These are phyloP conservation scores for Ips typographus DNA, from an alignment of 1,140 invertebrate species.

Conservation along the genomic window DNA sequence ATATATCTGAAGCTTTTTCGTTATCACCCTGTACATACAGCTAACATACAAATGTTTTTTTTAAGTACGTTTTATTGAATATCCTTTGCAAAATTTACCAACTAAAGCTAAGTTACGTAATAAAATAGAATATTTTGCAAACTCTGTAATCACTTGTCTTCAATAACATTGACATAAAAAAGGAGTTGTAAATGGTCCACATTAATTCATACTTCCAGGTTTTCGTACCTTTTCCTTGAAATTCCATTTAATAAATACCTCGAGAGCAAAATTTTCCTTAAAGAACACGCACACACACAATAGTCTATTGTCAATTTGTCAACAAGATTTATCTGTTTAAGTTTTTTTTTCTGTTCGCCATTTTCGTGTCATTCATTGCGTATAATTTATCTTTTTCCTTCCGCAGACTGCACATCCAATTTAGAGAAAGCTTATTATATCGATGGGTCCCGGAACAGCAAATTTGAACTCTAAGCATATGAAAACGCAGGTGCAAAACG, in stretches of 20 bases:
- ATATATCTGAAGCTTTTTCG: no score
- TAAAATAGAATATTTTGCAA: no score
- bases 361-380: conserved; percentile 25
- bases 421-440: conserved; percentile 36
- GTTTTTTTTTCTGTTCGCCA: conserved; percentile 24
- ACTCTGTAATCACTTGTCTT: no score
- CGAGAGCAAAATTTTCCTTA: conserved; percentile 2
- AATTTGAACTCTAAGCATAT: conserved; percentile 34
- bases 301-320: conserved; percentile 36
- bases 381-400: conserved; percentile 37
- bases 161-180: no score
- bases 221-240: neutral
- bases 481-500: conserved; percentile 37
- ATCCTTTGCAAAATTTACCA: no score
- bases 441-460: conserved; percentile 24
- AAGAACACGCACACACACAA: conserved; percentile 17
- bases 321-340: conserved; percentile 35
- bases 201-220: no score
- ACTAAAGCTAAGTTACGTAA: no score
- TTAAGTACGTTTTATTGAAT: no score
- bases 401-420: conserved; percentile 33
- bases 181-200: no score
- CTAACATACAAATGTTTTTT: no score
- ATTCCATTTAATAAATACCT: conserved; percentile 27
- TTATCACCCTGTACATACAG: no score